A percentile compares a stretch with the other conserved stretches of the same genome.
phyloP scores from a whole-genome alignment of 1,140 invertebrate species.

The Carcinoscorpius rotundicauda region DNA sequence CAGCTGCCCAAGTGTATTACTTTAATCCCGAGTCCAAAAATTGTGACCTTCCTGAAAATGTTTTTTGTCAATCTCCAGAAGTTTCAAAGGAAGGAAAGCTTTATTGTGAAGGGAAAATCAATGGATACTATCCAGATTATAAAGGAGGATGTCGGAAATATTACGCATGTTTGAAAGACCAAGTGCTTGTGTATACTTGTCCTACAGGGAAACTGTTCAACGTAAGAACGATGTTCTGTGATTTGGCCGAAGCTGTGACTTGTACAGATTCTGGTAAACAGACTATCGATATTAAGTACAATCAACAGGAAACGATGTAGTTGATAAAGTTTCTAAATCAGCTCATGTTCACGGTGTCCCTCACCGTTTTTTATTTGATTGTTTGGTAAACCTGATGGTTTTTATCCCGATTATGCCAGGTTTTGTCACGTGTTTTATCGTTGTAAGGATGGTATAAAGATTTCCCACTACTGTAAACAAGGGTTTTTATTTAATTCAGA shows the following conservation, averaged over 20 bases:
- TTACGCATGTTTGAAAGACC: slow-evolving; percentile 14
- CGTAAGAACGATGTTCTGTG: background rate
- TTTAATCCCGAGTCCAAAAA: slow-evolving; percentile 19
- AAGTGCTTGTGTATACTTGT: slow-evolving; percentile 8
- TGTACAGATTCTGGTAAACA: background rate
- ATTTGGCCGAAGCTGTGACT: background rate
- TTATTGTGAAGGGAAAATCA: slow-evolving; percentile 6
- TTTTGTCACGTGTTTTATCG: slow-evolving; percentile 21
- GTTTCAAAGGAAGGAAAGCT: background rate
- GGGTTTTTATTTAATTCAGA: slow-evolving; percentile 19
- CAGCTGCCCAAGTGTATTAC: slow-evolving; percentile 15
- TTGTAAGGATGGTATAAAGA: slow-evolving; percentile 17
- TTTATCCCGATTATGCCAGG: slow-evolving; percentile 21
- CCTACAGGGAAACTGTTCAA: slow-evolving; percentile 14
- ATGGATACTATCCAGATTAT: slow-evolving; percentile 15
- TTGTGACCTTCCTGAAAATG: slow-evolving; percentile 19
- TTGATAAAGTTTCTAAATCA: no score
- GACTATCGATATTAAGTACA: background rate
- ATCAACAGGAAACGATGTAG: background rate
- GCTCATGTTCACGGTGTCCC: slow-evolving; percentile 16
- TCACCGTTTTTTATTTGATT: slow-evolving; percentile 11
- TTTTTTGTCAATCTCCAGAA: slow-evolving; percentile 13
- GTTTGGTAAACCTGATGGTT: slow-evolving; percentile 16
- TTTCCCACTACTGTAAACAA: slow-evolving; percentile 18
- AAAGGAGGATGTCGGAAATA: slow-evolving; percentile 10